Conservation (phyloP, 2,113 vertebrate genomes). For the Cavia porcellus region DNA sequence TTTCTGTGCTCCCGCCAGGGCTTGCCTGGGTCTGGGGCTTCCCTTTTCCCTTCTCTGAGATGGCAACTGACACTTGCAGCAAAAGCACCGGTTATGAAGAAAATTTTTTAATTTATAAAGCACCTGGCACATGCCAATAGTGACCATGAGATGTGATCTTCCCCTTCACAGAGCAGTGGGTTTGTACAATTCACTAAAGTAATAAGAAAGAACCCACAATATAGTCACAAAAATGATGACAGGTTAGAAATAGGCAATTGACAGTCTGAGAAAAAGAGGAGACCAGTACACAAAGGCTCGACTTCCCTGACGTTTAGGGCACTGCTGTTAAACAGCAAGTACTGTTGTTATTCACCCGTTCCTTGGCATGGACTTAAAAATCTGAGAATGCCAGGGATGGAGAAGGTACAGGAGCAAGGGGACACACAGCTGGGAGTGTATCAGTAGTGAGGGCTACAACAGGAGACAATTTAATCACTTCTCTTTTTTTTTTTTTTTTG, state of each 20-base stretch:
- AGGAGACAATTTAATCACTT: background rate
- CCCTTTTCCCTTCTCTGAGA: background rate
- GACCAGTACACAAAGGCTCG: background rate
- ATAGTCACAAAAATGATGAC: background rate
- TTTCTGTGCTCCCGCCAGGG: accelerated
- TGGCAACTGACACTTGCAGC: background rate
- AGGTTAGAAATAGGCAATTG: background rate
- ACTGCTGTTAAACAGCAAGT: background rate
- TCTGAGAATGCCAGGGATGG: background rate
- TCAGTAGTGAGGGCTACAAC: background rate
- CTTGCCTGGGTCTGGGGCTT: background rate
- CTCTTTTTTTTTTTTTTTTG: background rate
- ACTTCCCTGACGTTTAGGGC: background rate
- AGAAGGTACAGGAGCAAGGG: background rate
- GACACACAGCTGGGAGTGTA: background rate
- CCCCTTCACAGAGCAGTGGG: background rate
- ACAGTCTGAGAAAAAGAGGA: background rate
- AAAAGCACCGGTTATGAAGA: background rate
- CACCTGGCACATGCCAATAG: background rate
- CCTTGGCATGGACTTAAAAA: background rate
- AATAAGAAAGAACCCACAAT: background rate
- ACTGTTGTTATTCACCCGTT: background rate
- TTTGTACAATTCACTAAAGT: background rate
- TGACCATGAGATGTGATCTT: background rate
- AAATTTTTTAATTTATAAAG: background rate